Evolutionary conservation across 2,888 invertebrate species (phyloP), one percentile per base, ranked within the genome.

Genomic region (Automeris io): DNA sequence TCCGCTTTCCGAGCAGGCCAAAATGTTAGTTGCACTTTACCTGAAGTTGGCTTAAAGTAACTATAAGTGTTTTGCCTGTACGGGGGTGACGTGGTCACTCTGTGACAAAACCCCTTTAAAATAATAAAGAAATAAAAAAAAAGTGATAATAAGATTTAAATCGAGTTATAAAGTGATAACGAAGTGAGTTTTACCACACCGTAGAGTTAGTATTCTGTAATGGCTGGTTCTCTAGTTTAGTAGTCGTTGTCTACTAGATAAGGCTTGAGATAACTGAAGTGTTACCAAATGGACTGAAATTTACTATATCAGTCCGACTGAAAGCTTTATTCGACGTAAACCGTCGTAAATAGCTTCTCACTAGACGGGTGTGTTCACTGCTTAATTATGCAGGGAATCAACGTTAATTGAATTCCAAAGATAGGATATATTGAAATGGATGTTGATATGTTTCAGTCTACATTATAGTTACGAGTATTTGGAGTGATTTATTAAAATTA

Each of bases 281-380:
- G 33, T 47, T 35, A 32, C 35, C 39, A 34, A 32, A 23, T 39
- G 32, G 35, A 43, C 35, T 44, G 48, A 45, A 42, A 43, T 41
- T 45, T 42, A 49, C 35, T 50, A 37, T 41, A 39, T 42, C 39
- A 36, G n/a, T 12, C 40, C 38, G 40, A 45, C 23, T 35, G 39
- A 42, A 42, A 29, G 34, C 35, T 50, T 50, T 54, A 54, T 52
- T 42, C 23, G 43, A 31, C 36, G 39, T 54, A 52, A 51, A 45
- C 26, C 35, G 43, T 46, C 45, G 46, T 49, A 44, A 52, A 55
- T 46, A 40, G 43, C 18, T 37, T 40, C 36, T 38, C 40, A 34
- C 35, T 33, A 41, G 36, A 48, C 42, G 43, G 33, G 9, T 24
- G 4, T 6, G 39, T 26, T 39, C 37, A 8, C 16, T 39, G 33